Conservation (phyloP, 64 coral and sea anemone species). For the Stichodactyla helianthus region DNA sequence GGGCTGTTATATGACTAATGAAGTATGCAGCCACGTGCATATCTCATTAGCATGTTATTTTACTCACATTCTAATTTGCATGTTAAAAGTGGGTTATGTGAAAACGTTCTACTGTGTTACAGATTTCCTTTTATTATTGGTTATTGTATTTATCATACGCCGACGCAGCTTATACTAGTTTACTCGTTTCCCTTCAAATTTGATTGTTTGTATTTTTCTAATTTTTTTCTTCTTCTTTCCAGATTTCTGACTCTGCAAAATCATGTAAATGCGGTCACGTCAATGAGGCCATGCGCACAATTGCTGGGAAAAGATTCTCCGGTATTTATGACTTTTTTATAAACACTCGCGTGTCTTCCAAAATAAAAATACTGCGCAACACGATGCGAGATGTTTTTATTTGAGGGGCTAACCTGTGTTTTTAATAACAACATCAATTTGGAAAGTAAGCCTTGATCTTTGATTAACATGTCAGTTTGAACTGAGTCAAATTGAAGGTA, state of each 20-base stretch:
- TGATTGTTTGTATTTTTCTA: neutral
- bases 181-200: too few species aligned
- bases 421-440: neutral
- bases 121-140: too few species aligned
- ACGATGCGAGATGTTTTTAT: neutral
- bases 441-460: neutral
- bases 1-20: too few species aligned
- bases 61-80: too few species aligned
- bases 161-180: too few species aligned
- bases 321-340: neutral
- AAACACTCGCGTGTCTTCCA: neutral
- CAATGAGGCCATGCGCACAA: conserved; percentile 30
- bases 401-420: neutral
- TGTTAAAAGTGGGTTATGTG: too few species aligned
- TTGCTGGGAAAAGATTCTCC: conserved; percentile 18
- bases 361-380: neutral
- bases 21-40: too few species aligned
- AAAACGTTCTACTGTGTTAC: too few species aligned
- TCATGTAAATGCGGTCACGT: conserved; percentile 37
- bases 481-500: neutral
- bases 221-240: neutral
- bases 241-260: neutral
- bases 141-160: too few species aligned
- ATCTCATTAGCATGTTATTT: too few species aligned
- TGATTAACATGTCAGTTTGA: too few species aligned